Conservation (phyloP, 2,113 vertebrate species). For the Phainopepla nitens region DNA sequence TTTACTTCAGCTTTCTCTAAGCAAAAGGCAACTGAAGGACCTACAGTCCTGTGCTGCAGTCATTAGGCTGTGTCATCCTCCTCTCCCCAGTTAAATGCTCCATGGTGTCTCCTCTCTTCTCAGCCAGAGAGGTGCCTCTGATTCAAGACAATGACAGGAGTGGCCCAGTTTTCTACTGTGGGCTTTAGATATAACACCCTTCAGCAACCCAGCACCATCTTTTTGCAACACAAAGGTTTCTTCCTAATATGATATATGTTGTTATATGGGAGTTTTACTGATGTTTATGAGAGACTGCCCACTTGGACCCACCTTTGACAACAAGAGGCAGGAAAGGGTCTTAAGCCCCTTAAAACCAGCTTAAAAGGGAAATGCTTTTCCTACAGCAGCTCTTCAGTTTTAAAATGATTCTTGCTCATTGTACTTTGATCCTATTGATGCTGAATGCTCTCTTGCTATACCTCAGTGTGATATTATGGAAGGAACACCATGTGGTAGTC, state of each 20-base stretch:
- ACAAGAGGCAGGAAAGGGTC: background rate
- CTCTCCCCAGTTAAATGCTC: background rate
- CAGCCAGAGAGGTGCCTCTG: background rate
- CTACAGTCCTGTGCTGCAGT: background rate
- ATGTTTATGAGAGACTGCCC: background rate
- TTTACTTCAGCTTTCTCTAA: background rate
- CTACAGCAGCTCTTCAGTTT: constrained; percentile 13
- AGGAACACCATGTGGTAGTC: constrained; percentile 31
- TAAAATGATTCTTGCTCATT: background rate
- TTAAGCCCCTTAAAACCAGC: background rate
- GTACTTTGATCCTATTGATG: constrained; percentile 7
- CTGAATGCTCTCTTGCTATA: constrained; percentile 37
- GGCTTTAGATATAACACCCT: background rate
- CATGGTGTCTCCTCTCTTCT: background rate
- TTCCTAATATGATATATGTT: background rate
- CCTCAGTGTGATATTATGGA: constrained; percentile 45
- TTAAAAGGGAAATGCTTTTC: constrained; percentile 53
- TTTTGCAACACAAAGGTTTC: background rate
- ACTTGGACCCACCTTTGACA: background rate
- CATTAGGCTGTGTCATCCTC: background rate
- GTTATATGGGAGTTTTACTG: background rate
- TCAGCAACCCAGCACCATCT: background rate
- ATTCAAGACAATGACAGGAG: background rate
- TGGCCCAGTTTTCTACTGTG: background rate
- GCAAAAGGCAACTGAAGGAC: background rate